Base-by-base conservation (phyloP, 1,140 invertebrate species). In the Drosophila novamexicana region DNA sequence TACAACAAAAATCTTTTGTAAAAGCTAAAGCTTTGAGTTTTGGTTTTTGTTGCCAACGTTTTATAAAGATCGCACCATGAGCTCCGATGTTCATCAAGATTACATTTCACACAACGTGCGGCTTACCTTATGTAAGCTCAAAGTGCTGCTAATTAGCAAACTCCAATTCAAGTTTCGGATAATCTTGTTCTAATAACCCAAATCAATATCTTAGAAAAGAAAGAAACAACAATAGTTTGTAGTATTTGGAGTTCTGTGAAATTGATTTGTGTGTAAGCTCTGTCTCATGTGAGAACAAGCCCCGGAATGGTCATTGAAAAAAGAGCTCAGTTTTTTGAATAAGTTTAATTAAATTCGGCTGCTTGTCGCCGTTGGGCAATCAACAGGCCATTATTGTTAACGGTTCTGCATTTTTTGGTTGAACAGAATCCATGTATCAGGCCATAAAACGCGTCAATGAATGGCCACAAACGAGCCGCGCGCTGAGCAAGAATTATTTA, bases 401-500 rank as follows among this genome's bases (percentile, higher is more conserved):
- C 73, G 81, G 54, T 72, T 76, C 44, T 47, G 36, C 36, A 53
- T 52, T 66, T 66, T 71, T 66, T 44, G 67, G 61, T 8, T 37
- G 10, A 29, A 53, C 58, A 61, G 45, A 83, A 83, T 67, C 84
- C 62, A 79, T 83, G 81, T 83, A 68, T 64, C 52, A 29, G 66
- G 50, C 71, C 80, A 83, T 83, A 79, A 83, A 86, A 52, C 70
- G 49, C 71, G 49, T 66, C 77, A 49, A 63, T 75, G 73, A 84
- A 84, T 74, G 59, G 63, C 77, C 73, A 59, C 74, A 79, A 83
- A 37, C 32, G 14, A 52, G 32, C 14, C 10, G 32, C 54, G 32
- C 64, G 54, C 47, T 29, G 36, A 57, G 18, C 52, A 18, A 69
- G 77, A 74, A 86, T 88, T 86, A 86, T 86, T 86, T 86, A 86